A percentile compares a stretch with the other conserved stretches of the same genome.
These are phyloP conservation scores for Graptemys geographica DNA, from an alignment of 2,797 vertebrate genomes.

Conservation along the genomic window DNA sequence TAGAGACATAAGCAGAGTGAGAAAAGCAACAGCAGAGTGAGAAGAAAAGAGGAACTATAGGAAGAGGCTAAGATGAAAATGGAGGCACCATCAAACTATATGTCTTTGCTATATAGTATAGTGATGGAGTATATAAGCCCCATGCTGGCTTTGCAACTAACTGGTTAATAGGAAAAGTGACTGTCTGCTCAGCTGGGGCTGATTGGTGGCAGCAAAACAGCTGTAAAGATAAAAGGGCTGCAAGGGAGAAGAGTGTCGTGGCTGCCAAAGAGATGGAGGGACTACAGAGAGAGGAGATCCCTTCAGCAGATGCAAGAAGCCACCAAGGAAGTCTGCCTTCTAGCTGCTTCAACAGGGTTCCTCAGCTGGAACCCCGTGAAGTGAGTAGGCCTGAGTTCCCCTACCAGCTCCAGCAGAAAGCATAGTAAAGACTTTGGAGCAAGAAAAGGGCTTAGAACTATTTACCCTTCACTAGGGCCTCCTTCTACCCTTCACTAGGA, in stretches of 20 bases:
- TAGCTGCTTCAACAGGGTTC: neutral
- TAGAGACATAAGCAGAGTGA: fast-evolving
- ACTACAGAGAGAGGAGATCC: neutral
- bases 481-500: no score
- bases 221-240: neutral
- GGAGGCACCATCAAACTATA: neutral
- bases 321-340: neutral
- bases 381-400: neutral
- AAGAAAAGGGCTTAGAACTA: neutral
- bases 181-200: neutral
- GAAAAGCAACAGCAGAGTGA: neutral
- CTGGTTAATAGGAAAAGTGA: neutral
- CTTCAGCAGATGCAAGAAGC: neutral
- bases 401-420: neutral
- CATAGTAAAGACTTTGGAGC: neutral
- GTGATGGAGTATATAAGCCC: neutral
- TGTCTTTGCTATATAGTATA: neutral
- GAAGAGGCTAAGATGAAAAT: neutral
- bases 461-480: neutral
- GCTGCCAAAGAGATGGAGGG: neutral
- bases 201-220: neutral
- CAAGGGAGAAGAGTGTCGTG: neutral
- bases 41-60: neutral
- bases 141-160: neutral
- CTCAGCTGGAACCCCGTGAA: no score